These are phyloP conservation scores for Noturus placidus DNA, from an alignment of 2,113 vertebrate genomes.

Conservation along the genomic window DNA sequence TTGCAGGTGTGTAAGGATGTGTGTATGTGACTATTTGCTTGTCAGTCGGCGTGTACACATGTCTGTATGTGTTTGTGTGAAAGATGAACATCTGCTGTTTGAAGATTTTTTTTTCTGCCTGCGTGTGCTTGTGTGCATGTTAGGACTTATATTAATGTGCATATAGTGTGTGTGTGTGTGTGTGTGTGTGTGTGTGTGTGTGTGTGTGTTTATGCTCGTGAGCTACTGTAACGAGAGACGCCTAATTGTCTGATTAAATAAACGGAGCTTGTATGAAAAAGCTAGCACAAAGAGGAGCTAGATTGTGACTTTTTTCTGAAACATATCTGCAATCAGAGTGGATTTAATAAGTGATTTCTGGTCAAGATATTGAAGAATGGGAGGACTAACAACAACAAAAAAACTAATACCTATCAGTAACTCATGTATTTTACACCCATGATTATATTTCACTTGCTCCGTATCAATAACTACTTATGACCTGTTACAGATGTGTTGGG, in stretches of 20 bases:
- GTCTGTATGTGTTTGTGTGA: conserved; percentile 27
- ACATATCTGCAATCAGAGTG: conserved; percentile 33
- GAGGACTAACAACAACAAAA: neutral
- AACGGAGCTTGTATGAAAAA: conserved; percentile 34
- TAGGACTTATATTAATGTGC: conserved; percentile 45
- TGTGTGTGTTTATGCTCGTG: conserved; percentile 40
- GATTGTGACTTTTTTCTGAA: conserved; percentile 2
- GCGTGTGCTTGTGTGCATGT: conserved; percentile 41
- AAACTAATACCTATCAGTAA: neutral
- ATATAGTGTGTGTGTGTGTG: conserved; percentile 53
- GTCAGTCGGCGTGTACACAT: conserved; percentile 23
- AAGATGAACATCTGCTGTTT: conserved; percentile 43
- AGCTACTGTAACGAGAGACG: conserved; percentile 49
- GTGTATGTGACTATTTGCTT: conserved; percentile 59
- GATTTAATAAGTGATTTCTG: neutral
- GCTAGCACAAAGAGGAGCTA: conserved; percentile 29
- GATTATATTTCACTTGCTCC: neutral
- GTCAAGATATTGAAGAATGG: neutral
- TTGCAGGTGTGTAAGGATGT: conserved; percentile 72
- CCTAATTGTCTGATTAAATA: conserved; percentile 50
- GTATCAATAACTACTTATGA: neutral
- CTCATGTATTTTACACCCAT: neutral
- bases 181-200: conserved; percentile 44
- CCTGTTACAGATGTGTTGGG: neutral
- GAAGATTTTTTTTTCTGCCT: conserved; percentile 28